Base-by-base conservation (phyloP, 2,113 vertebrate species). In the Microcebus jonahi region DNA sequence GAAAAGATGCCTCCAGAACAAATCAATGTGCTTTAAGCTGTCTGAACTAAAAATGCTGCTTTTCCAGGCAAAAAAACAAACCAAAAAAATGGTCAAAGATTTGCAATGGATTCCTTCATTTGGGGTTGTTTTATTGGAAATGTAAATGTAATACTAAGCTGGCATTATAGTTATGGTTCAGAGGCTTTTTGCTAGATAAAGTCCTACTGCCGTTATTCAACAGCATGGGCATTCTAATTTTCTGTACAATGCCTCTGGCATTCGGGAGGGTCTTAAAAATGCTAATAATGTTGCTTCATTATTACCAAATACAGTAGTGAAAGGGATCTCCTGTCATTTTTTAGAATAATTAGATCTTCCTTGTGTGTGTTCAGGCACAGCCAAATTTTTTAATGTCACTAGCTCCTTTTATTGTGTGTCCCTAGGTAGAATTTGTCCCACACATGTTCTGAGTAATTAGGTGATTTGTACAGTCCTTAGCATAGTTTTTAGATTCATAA, bases 1-100 rank as follows among this genome's bases (percentile, higher is more conserved):
- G 80, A 92, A 48, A 0, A 12, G 48, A 45, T 85, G 23, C 8
- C 83, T 97, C 71, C 0, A 2, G 89, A 94, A 94, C n/a, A 92
- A 97, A 96, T 92, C 91, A 53, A 96, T 94, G 55, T 15, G n/a
- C 63, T 96, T 94, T 8, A 82, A 88, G 81, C 10, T 87, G 21
- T 86, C 94, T 96, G 77, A 97, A 79, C 20, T 75, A 45, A 91
- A 91, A 88, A 53, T 23, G 65, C 31, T 96, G 75, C 68, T 91
- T 10, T 82, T 95, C 50, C 29, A n/a, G 84, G 45, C 36, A 45
- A 75, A 76, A 92, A 42, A 50, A 50, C 13, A 48, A 70, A 55
- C 5, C 14, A 39, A 45, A 67, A 94, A 93, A 29, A 0, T 0
- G 4, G 61, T 57, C 68, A 39, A 42, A 97, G 17, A 39, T 70